A percentile compares a stretch with the other conserved stretches of the same genome.
Evolutionary conservation across 2,888 invertebrate genomes (phyloP).

Genomic region (Spisula solida): DNA sequence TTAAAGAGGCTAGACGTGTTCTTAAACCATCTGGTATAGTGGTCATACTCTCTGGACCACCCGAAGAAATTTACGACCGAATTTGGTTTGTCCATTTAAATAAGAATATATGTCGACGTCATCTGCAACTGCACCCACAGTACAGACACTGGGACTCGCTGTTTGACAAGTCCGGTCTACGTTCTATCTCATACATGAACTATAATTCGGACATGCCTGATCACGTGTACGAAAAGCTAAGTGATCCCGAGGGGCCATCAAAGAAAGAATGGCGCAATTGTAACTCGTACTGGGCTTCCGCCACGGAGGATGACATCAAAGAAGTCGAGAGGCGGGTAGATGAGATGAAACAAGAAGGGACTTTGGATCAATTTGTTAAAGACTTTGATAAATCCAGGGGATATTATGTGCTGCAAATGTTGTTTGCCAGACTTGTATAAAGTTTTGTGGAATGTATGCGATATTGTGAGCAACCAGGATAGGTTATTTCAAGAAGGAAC

Average conservation of each 20-base stretch:
- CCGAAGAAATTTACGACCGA: not conserved
- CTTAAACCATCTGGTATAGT: conserved; percentile 42
- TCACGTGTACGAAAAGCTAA: not conserved
- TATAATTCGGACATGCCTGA: conserved; percentile 22
- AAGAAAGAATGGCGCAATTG: conserved; percentile 50
- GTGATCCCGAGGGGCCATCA: conserved; percentile 41
- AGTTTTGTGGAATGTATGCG: not conserved
- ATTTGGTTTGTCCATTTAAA: conserved; percentile 43
- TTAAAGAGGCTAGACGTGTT: conserved; percentile 43
- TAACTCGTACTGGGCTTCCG: conserved; percentile 53
- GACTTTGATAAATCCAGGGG: conserved; percentile 20
- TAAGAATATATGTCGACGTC: conserved; percentile 13
- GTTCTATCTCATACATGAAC: not conserved
- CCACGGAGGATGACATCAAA: conserved; percentile 40
- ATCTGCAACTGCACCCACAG: conserved; percentile 26
- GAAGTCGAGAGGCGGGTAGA: conserved; percentile 41
- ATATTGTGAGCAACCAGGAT: too few relatives aligned
- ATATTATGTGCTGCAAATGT: conserved; percentile 13
- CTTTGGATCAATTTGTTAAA: conserved; percentile 46
- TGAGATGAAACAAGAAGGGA: conserved; percentile 33
- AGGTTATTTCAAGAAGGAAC: conserved; percentile 19
- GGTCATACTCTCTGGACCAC: conserved; percentile 20
- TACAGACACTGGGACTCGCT: conserved; percentile 20
- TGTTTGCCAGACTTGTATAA: not conserved
- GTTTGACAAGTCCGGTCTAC: conserved; percentile 24